phyloP scores from a whole-genome alignment of 1,140 invertebrate genomes.

The Drosophila murphyi region DNA sequence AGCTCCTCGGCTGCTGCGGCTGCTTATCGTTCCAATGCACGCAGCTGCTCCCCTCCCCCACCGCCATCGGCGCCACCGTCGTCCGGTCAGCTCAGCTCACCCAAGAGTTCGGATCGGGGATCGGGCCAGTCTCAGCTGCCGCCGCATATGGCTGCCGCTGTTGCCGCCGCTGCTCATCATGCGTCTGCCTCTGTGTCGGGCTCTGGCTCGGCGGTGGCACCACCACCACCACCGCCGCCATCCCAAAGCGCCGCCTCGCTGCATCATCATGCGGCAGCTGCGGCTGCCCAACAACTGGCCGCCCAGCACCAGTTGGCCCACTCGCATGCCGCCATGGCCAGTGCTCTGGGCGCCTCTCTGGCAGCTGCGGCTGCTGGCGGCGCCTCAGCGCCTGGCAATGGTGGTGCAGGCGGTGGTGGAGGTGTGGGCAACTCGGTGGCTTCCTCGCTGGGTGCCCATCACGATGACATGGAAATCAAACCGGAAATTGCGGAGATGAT shows the following conservation, averaged over 20 bases:
- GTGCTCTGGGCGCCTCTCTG: slow-evolving; percentile 64
- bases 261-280: slow-evolving; percentile 75
- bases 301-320: slow-evolving; percentile 79
- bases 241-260: slow-evolving; percentile 47
- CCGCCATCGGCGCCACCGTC: slow-evolving; percentile 47
- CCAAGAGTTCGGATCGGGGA: slow-evolving; percentile 41
- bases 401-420: slow-evolving; percentile 30
- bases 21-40: slow-evolving; percentile 9
- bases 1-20: slow-evolving; percentile 16
- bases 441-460: slow-evolving; percentile 65
- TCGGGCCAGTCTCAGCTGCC: slow-evolving; percentile 59
- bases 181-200: slow-evolving; percentile 38
- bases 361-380: slow-evolving; percentile 56
- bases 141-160: slow-evolving; percentile 69
- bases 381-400: slow-evolving; percentile 51
- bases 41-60: slow-evolving; percentile 19
- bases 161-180: slow-evolving; percentile 67
- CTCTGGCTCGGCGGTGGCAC: background rate
- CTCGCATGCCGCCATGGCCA: slow-evolving; percentile 76
- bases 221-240: slow-evolving; percentile 30
- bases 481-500: slow-evolving; percentile 98
- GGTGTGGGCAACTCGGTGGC: slow-evolving; percentile 18
- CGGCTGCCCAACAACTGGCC: slow-evolving; percentile 75
- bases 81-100: slow-evolving; percentile 54
- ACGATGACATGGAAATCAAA: slow-evolving; percentile 95